These are phyloP conservation scores for Tringa solitaria DNA, from an alignment of 2,113 vertebrate genomes.

Conservation along the genomic window DNA sequence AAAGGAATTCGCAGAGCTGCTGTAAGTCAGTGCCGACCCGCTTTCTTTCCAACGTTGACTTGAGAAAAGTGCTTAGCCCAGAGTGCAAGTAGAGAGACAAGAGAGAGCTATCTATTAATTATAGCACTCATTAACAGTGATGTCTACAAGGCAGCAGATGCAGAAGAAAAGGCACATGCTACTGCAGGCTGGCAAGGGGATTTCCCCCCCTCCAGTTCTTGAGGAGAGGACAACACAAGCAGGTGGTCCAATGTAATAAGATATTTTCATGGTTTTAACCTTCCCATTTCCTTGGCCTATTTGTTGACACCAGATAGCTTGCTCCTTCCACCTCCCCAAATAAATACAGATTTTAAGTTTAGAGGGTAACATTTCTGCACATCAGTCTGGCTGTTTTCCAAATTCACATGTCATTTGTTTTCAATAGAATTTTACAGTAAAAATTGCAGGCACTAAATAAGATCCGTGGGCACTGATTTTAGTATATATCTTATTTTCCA, in stretches of 20 bases:
- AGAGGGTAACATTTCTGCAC: neutral
- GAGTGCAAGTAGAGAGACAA: constrained; percentile 78
- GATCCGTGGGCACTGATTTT: neutral
- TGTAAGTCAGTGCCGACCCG: constrained; percentile 76
- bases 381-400: neutral
- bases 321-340: neutral
- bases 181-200: constrained; percentile 45
- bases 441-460: neutral
- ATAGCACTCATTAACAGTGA: constrained; percentile 87
- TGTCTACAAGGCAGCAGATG: constrained; percentile 75
- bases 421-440: neutral
- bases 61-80: constrained; percentile 77
- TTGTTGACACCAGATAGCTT: constrained; percentile 10
- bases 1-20: constrained; percentile 77
- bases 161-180: constrained; percentile 40
- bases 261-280: constrained; percentile 37
- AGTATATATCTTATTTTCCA: neutral
- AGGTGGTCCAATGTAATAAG: constrained; percentile 38
- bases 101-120: constrained; percentile 93
- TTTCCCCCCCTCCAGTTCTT: constrained; percentile 25
- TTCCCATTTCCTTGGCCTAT: constrained; percentile 49
- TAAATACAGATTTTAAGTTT: constrained; percentile 4
- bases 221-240: constrained; percentile 44
- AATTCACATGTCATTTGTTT: neutral
- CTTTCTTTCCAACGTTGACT: constrained; percentile 77